A percentile compares a stretch with the other conserved stretches of the same genome.
phyloP scores from a whole-genome alignment of 1,140 invertebrate genomes.

The Mesaphorura yosii region DNA sequence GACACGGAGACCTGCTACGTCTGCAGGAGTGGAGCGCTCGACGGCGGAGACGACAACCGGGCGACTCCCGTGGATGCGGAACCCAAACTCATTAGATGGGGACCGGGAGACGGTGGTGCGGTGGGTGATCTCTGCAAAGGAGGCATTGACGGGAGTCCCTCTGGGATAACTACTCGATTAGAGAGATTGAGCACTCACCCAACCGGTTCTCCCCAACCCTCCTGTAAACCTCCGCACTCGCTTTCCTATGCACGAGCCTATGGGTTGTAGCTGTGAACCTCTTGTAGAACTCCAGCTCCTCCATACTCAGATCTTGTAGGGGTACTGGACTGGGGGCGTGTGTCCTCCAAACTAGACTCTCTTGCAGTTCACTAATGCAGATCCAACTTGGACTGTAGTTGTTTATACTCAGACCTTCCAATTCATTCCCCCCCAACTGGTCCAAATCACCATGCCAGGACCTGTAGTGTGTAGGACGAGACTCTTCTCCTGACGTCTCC shows the following conservation, averaged over 20 bases:
- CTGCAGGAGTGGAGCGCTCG: slow-evolving; percentile 78
- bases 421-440: too few relatives aligned
- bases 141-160: too few relatives aligned
- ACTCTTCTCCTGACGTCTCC: too few relatives aligned
- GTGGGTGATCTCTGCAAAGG: too few relatives aligned
- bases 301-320: slow-evolving; percentile 61
- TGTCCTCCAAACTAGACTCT: slow-evolving; percentile 52
- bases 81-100: slow-evolving; percentile 75
- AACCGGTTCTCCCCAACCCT: slow-evolving; percentile 69
- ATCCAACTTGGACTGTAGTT: too few relatives aligned
- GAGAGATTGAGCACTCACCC: slow-evolving; percentile 47
- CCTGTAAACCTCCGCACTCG: slow-evolving; percentile 81
- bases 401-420: too few relatives aligned
- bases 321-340: slow-evolving; percentile 27
- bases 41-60: slow-evolving; percentile 91
- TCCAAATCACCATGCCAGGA: slow-evolving; percentile 51
- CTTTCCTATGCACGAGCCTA: slow-evolving; percentile 77
- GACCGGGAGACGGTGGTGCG: too few relatives aligned
- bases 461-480: slow-evolving; percentile 59
- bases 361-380: slow-evolving; percentile 60
- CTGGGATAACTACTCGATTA: too few relatives aligned
- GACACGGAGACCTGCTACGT: slow-evolving; percentile 77
- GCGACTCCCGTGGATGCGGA: slow-evolving; percentile 86
- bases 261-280: slow-evolving; percentile 76
- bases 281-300: slow-evolving; percentile 72